phyloP scores from a whole-genome alignment of 2,797 vertebrate genomes.

The Sarcophilus harrisii region DNA sequence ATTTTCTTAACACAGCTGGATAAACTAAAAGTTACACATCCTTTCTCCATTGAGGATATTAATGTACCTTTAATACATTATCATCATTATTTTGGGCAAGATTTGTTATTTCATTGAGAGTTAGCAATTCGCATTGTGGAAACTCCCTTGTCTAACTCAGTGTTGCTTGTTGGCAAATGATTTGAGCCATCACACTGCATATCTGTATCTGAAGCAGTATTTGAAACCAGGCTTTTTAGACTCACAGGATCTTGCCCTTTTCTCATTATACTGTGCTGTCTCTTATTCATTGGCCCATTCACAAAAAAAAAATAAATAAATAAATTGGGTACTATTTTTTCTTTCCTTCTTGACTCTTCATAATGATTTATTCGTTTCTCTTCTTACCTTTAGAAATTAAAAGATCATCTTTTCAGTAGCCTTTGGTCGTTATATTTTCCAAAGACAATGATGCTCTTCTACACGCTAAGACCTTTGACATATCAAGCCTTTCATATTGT shows the following conservation, averaged over 20 bases:
- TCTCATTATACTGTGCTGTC: not conserved
- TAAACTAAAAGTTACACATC: too few relatives aligned
- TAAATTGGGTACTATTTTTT: not conserved
- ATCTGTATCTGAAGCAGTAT: not conserved
- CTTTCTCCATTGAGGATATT: not conserved
- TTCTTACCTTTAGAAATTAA: not conserved
- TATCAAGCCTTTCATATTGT: slow-evolving; percentile 12
- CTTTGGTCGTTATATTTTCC: not conserved
- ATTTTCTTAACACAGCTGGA: too few relatives aligned
- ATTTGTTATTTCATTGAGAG: not conserved
- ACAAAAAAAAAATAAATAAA: not conserved
- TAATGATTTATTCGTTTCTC: not conserved
- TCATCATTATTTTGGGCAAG: not conserved
- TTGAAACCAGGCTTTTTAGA: not conserved
- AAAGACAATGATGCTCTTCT: not conserved
- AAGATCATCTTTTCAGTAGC: not conserved
- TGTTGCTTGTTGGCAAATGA: not conserved
- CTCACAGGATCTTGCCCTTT: not conserved
- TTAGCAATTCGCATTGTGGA: not conserved
- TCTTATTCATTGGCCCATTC: not conserved
- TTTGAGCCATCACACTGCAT: not conserved
- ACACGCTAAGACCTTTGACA: not conserved
- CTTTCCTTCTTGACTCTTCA: not conserved
- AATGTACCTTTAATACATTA: not conserved
- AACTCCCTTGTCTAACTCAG: not conserved